Base-by-base conservation (phyloP, 1,140 invertebrate species). In the Formica exsecta region DNA sequence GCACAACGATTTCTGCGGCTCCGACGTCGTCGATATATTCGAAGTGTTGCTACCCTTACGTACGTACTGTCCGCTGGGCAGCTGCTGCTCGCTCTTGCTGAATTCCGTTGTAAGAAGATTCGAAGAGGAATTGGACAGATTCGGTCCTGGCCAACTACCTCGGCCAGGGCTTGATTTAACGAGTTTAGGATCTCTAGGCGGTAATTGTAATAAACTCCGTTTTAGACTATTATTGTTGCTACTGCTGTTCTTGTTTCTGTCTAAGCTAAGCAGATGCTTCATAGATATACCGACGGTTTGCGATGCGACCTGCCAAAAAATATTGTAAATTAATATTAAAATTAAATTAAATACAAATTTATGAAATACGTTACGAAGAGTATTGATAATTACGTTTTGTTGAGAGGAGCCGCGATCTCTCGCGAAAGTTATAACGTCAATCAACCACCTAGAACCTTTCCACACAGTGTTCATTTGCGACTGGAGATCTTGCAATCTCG, bases 391-490 rank as follows among this genome's bases (percentile, higher is more conserved):
- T 91, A 94, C 93, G 77, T 89, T 92, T 76, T 87, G 90, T 61
- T 94, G 93, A 0, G 92, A 91, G 0, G 86, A 88, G 13, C 94
- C 96, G 90, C 98, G 97, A 92, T 99, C 98, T 77, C 98, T 95
- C 1, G 98, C 98, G 93, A 98, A 98, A 0, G 98, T 97, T 57
- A 99, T 98, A 3, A 99, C 97, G 91, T 99, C 98, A 96, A 99
- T 98, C 0, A 99, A 96, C 99, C 99, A 99, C 16, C 99, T 96
- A 3, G 98, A 97, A 32, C 97, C 97, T 92, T 99, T 98, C 99
- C 99, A 99, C 1, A 98, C 97, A 0, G 96, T 93, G 89, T 98
- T 98, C 13, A 98, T 95, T 91, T 97, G 97, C 1, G 96, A 95
- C 92, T 98, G 98, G 5, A 99, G 96, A 74, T 98, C 97, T 92